Percentiles rank a stretch among this genome's conserved stretches.
phyloP scores from a whole-genome alignment of 2,113 vertebrate genomes.

The Eleginops maclovinus region DNA sequence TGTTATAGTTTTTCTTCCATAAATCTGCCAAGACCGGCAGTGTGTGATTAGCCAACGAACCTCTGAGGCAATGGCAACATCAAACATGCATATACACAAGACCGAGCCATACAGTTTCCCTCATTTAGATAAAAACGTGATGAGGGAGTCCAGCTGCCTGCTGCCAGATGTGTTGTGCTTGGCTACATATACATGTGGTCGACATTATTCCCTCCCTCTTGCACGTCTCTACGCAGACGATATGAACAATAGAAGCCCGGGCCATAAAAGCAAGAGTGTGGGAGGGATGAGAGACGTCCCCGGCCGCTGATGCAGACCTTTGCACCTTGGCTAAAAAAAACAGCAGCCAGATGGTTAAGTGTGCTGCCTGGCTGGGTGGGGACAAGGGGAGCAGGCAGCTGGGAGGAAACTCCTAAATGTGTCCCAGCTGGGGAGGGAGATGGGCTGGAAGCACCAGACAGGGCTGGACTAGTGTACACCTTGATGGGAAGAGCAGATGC shows the following conservation, averaged over 20 bases:
- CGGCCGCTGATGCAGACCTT: slow-evolving; percentile 65
- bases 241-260: slow-evolving; percentile 78
- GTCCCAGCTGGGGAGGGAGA: slow-evolving; percentile 74
- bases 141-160: slow-evolving; percentile 70
- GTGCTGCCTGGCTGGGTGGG: slow-evolving; percentile 51
- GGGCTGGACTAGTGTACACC: slow-evolving; percentile 61
- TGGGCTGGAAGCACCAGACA: slow-evolving; percentile 51
- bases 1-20: slow-evolving; percentile 78
- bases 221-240: slow-evolving; percentile 65
- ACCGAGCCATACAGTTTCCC: slow-evolving; percentile 67
- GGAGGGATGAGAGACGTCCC: slow-evolving; percentile 67
- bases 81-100: slow-evolving; percentile 74
- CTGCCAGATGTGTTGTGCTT: slow-evolving; percentile 81
- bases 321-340: slow-evolving; percentile 71
- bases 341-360: slow-evolving; percentile 78
- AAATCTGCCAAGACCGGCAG: slow-evolving; percentile 79
- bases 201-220: slow-evolving; percentile 70
- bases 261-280: slow-evolving; percentile 68
- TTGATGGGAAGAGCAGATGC: slow-evolving; percentile 75
- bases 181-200: slow-evolving; percentile 78
- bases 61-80: slow-evolving; percentile 80
- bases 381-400: slow-evolving; percentile 48
- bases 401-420: slow-evolving; percentile 83
- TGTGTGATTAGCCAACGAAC: slow-evolving; percentile 76
- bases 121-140: slow-evolving; percentile 71